Evolutionary conservation across 2,113 vertebrate species (phyloP), one percentile per base, ranked within the genome.

Genomic region (Pygathrix nemaeus): DNA sequence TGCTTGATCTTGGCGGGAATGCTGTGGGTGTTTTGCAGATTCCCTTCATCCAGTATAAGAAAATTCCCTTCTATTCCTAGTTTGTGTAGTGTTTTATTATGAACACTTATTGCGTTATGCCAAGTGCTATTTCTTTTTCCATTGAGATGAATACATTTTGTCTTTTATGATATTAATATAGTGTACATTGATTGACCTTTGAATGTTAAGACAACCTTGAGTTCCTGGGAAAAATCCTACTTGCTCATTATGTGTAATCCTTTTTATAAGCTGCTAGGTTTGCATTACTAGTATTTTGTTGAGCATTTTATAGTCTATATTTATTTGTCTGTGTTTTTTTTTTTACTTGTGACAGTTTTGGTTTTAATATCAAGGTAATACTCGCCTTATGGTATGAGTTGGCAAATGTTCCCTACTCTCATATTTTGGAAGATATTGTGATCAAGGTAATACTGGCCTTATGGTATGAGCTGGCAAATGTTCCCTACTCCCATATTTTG

Each of bases 171-270:
- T 73, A 73, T 73, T 25, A 73, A 73, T 73, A 73, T 6, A 40
- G 38, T 66, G 16, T 80, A 45, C 70, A 80, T 32, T 82, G n/a
- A 82, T 82, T 73, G 38, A 73, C 72, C 68, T 93, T 90, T 87
- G 25, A 23, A 25, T 76, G 12, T 61, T 86, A 88, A 90, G 35
- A n/a, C 43, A 72, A 88, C 43, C 30, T 75, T 76, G 30, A 93
- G 43, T 95, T 93, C 72, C 40, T 90, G 32, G 75, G 23, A 83
- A 82, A 86, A 93, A 78, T 87, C 7, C n/a, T 57, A 72, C 68
- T 73, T 73, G 72, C 38, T 73, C 72, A 73, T 73, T 38, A 21
- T 12, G 21, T 43, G 23, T 43, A 25, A 73, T 73, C 72, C 72
- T 43, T 73, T 73, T 43, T 25, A 25, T 43, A 43, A 40, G 11